phyloP scores from a whole-genome alignment of 2,888 invertebrate species.

The Tenthredo livida region DNA sequence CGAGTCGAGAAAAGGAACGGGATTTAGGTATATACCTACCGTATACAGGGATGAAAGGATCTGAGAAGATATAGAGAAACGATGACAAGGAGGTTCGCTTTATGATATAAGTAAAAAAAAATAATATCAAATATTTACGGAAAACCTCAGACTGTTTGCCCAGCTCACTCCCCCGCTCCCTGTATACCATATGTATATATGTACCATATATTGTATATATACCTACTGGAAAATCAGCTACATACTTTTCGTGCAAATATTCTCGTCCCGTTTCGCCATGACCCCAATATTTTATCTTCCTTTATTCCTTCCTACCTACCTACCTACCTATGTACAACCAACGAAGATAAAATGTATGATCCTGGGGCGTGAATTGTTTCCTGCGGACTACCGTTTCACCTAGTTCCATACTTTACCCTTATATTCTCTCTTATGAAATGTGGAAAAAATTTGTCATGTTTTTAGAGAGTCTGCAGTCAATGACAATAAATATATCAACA shows the following conservation, averaged over 20 bases:
- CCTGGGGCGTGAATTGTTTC: slow-evolving; percentile 33
- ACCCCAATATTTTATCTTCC: slow-evolving; percentile 41
- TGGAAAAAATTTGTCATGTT: background rate
- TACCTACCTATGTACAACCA: background rate
- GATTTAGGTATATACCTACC: too few relatives aligned
- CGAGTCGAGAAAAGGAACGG: slow-evolving; percentile 36
- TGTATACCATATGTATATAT: background rate
- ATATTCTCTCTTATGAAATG: background rate
- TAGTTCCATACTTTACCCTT: background rate
- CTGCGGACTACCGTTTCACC: slow-evolving; percentile 11
- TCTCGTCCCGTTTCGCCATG: background rate
- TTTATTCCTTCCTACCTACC: background rate
- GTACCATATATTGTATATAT: too few relatives aligned
- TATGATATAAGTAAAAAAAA: background rate
- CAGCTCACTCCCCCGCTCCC: too few relatives aligned
- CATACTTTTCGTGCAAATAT: slow-evolving; percentile 41
- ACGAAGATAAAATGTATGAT: slow-evolving; percentile 28
- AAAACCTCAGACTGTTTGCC: slow-evolving; percentile 21
- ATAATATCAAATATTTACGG: slow-evolving; percentile 43
- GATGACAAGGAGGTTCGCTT: background rate
- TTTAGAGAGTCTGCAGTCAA: background rate
- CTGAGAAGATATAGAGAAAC: slow-evolving; percentile 28
- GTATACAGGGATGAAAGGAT: slow-evolving; percentile 23
- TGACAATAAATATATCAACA: background rate
- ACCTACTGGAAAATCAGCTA: slow-evolving; percentile 28